A percentile compares a stretch with the other conserved stretches of the same genome.
Conservation (phyloP, 2,113 vertebrate genomes). For the Apteryx mantelli region DNA sequence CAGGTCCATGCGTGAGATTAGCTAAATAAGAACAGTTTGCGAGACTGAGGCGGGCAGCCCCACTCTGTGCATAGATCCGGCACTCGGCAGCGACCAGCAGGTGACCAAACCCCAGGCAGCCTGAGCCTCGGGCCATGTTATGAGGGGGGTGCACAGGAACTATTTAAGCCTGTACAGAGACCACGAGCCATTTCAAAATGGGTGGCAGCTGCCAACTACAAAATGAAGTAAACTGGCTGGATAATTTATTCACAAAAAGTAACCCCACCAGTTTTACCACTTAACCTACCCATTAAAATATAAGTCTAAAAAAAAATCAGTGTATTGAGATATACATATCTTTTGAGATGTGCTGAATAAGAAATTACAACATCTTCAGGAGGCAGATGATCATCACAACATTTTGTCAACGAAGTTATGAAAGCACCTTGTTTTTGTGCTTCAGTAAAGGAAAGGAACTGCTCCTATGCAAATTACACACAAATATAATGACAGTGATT, state of each 20-base stretch:
- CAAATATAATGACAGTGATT: background rate
- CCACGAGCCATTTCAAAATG: background rate
- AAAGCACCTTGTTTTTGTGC: background rate
- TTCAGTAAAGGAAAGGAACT: background rate
- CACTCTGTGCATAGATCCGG: background rate
- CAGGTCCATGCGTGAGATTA: background rate
- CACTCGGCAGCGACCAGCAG: background rate
- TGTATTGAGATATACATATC: background rate
- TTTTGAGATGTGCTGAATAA: background rate
- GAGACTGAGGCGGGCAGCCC: background rate
- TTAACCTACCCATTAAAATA: background rate
- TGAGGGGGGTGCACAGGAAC: background rate
- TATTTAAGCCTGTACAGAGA: background rate
- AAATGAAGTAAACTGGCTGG: background rate
- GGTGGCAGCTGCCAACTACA: background rate
- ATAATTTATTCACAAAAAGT: background rate
- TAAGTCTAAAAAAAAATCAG: background rate
- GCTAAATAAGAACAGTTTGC: background rate
- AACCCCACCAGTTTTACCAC: background rate
- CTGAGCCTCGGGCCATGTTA: background rate
- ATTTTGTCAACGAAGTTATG: background rate
- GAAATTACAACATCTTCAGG: background rate
- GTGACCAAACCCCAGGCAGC: background rate
- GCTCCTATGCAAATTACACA: background rate
- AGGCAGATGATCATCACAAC: background rate